Percentiles rank a stretch among this genome's conserved stretches.
These are phyloP conservation scores for Proctacanthus coquilletti DNA, from an alignment of 1,140 invertebrate species.

Conservation along the genomic window DNA sequence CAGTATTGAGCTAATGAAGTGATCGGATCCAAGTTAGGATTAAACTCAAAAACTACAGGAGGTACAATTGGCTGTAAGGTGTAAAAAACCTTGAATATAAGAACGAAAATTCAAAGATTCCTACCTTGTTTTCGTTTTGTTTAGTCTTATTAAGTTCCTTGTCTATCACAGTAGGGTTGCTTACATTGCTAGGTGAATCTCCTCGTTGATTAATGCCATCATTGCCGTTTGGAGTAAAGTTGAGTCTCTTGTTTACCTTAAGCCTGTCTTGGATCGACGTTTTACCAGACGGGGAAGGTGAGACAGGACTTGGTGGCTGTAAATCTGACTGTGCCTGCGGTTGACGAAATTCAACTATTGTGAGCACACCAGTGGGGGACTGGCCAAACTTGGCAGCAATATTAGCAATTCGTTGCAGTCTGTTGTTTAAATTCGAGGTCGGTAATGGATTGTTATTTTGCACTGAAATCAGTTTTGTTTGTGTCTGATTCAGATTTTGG, in stretches of 20 bases:
- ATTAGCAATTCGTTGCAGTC: too few species aligned
- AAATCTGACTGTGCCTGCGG: background rate
- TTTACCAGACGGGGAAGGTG: background rate
- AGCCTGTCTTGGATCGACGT: too few species aligned
- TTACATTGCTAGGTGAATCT: too few species aligned
- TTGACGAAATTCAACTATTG: background rate
- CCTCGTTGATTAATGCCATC: too few species aligned
- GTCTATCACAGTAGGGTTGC: background rate
- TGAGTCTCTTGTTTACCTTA: background rate
- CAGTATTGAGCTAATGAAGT: constrained; percentile 15
- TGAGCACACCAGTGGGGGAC: too few species aligned
- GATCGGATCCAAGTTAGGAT: constrained; percentile 11
- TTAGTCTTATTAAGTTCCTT: background rate
- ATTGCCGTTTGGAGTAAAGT: too few species aligned
- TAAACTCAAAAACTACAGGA: constrained; percentile 7
- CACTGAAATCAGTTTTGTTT: too few species aligned
- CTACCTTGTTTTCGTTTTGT: background rate
- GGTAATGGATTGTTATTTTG: too few species aligned
- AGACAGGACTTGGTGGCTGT: background rate
- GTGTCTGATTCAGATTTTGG: too few species aligned
- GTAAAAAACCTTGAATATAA: constrained; percentile 1
- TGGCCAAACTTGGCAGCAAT: too few species aligned
- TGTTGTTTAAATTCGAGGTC: too few species aligned
- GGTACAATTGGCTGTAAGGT: constrained; percentile 3
- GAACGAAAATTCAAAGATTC: background rate